Base-by-base conservation (phyloP, 2,797 vertebrate genomes). In the Ctenopoma kingsleyae region DNA sequence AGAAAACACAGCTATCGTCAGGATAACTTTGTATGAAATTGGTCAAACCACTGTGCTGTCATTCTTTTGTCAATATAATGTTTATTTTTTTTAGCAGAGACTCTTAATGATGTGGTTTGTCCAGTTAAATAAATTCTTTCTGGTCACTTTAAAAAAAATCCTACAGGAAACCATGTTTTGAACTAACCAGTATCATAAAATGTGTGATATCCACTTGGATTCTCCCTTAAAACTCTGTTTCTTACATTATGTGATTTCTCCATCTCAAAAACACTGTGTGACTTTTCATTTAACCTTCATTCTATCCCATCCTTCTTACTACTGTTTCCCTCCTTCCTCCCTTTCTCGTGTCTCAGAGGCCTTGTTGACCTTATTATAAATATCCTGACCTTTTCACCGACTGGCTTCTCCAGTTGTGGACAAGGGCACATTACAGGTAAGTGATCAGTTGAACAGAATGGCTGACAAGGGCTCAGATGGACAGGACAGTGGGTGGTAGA, bases 351-450 rank as follows among this genome's bases (percentile, higher is more conserved):
- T 83, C 58, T 71, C 71, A 48, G 56, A 76, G 49, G 55, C 59
- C 83, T 86, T 59, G 63, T 84, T 91, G 89, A 92, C 89, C 91
- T 92, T 86, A 77, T 92, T 87, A 92, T 83, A 87, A 87, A 86
- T 79, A 89, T 85, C 84, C 88, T 87, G 88, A 91, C 90, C 92
- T 94, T 94, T 91, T 90, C 76, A 67, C 20, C 10, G 47, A 44
- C 75, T 62, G 76, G 56, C 78, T 81, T 78, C 77, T 74, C 58
- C 59, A 78, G 77, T 81, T 68, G 71, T 25, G 57, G 89, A 91
- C 87, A 86, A 91, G 89, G 87, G 84, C 87, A 85, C 65, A 71
- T 88, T 86, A 83, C 84, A 87, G 85, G 80, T 88, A 83, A 89
- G 80, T 87, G 90, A 92, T 91, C 86, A 88, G 83, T 81, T 5